Conservation (phyloP, 1,140 invertebrate genomes). For the Oryzaephilus surinamensis region DNA sequence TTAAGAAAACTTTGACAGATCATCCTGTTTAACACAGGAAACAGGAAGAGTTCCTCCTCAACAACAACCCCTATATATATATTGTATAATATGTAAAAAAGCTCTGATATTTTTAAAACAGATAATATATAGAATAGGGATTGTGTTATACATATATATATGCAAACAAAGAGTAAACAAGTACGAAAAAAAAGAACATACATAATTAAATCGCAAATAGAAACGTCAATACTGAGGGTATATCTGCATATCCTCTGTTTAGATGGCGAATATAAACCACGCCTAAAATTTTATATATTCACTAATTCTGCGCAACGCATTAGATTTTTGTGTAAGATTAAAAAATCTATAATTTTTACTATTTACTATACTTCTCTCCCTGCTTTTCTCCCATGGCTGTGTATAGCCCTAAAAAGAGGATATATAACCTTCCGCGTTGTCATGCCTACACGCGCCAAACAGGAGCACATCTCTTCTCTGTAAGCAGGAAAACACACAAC, state of each 20-base stretch:
- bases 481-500: not conserved
- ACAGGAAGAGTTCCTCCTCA: too few species aligned
- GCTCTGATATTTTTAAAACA: conserved; percentile 1
- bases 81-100: too few species aligned
- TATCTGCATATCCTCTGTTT: conserved; percentile 31
- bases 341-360: conserved; percentile 33
- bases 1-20: too few species aligned
- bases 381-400: conserved; percentile 15
- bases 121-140: conserved; percentile 1
- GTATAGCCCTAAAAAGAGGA: not conserved
- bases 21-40: too few species aligned
- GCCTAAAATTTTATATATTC: conserved; percentile 27
- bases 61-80: too few species aligned
- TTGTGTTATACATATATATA: not conserved
- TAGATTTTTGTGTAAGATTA: conserved; percentile 31
- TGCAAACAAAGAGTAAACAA: conserved; percentile 17
- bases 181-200: conserved; percentile 25
- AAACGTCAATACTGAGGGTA: conserved; percentile 32
- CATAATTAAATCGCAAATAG: conserved; percentile 34
- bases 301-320: conserved; percentile 29
- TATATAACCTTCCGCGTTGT: not conserved
- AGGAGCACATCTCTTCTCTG: not conserved
- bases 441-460: not conserved
- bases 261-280: conserved; percentile 23
- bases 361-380: too few species aligned